These are phyloP conservation scores for Melinaea menophilus DNA, from an alignment of 2,888 invertebrate genomes.

Conservation along the genomic window DNA sequence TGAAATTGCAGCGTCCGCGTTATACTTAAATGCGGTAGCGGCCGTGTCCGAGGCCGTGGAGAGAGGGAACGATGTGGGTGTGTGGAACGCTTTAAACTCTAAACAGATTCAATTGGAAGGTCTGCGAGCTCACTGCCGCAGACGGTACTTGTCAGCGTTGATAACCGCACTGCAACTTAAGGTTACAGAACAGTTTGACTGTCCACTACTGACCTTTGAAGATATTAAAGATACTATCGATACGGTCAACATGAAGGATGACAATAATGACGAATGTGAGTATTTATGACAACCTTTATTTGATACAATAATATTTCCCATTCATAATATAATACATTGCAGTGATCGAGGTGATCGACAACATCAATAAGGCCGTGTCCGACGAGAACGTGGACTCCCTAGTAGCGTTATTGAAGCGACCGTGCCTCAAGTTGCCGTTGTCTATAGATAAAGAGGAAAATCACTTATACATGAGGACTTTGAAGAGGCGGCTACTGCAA, in stretches of 20 bases:
- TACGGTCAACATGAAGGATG: slow-evolving; percentile 80
- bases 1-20: slow-evolving; percentile 80
- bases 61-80: slow-evolving; percentile 74
- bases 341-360: slow-evolving; percentile 77
- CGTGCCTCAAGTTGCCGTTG: slow-evolving; percentile 63
- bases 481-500: slow-evolving; percentile 69
- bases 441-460: slow-evolving; percentile 68
- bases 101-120: slow-evolving; percentile 71
- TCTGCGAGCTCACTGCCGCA: slow-evolving; percentile 74
- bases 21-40: slow-evolving; percentile 79
- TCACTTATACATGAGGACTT: slow-evolving; percentile 72
- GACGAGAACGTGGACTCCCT: slow-evolving; percentile 72
- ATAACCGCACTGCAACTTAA: slow-evolving; percentile 71
- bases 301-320: neutral
- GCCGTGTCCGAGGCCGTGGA: slow-evolving; percentile 81
- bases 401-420: slow-evolving; percentile 67
- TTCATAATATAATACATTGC: slow-evolving; percentile 38
- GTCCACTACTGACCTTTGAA: slow-evolving; percentile 80
- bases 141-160: slow-evolving; percentile 74
- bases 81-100: slow-evolving; percentile 75
- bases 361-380: slow-evolving; percentile 79
- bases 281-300: slow-evolving; percentile 24
- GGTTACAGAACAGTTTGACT: slow-evolving; percentile 61
- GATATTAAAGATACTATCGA: slow-evolving; percentile 83
- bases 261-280: slow-evolving; percentile 77